phyloP scores from a whole-genome alignment of 1,140 invertebrate species.

The Euwallacea fornicatus region DNA sequence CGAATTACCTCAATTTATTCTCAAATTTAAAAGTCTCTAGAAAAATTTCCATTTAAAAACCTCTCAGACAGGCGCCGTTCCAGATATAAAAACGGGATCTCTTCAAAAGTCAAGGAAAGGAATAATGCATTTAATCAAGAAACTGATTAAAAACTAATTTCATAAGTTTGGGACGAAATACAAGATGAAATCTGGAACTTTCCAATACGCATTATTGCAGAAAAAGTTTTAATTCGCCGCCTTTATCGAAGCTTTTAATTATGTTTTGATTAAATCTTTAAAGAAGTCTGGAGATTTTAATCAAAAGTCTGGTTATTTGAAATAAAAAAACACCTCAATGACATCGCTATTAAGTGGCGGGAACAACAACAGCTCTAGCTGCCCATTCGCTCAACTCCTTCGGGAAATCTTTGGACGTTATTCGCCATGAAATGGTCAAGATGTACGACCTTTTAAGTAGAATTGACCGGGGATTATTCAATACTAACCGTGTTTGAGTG shows the following conservation, averaged over 20 bases:
- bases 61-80: not conserved
- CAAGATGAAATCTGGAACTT: constrained; percentile 30
- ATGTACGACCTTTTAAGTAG: constrained; percentile 31
- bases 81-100: constrained; percentile 8
- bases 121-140: constrained; percentile 38
- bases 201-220: constrained; percentile 29
- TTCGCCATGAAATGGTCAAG: constrained; percentile 31
- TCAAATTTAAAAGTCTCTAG: constrained; percentile 18
- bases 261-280: constrained; percentile 15
- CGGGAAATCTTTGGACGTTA: constrained; percentile 22
- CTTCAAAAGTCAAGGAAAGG: constrained; percentile 26
- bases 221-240: constrained; percentile 21
- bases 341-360: too few relatives aligned
- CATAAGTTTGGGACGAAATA: constrained; percentile 34
- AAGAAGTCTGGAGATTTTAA: too few relatives aligned
- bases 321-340: too few relatives aligned
- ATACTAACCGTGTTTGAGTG: constrained; percentile 31
- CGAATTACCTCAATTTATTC: not conserved
- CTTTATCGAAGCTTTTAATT: constrained; percentile 22
- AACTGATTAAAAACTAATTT: constrained; percentile 38
- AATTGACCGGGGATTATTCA: constrained; percentile 31
- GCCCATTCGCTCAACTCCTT: constrained; percentile 11
- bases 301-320: too few relatives aligned
- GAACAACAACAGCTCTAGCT: not conserved
- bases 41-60: constrained; percentile 24